Conservation (phyloP, 64 coral and sea anemone species). For the Montipora efflorescens region DNA sequence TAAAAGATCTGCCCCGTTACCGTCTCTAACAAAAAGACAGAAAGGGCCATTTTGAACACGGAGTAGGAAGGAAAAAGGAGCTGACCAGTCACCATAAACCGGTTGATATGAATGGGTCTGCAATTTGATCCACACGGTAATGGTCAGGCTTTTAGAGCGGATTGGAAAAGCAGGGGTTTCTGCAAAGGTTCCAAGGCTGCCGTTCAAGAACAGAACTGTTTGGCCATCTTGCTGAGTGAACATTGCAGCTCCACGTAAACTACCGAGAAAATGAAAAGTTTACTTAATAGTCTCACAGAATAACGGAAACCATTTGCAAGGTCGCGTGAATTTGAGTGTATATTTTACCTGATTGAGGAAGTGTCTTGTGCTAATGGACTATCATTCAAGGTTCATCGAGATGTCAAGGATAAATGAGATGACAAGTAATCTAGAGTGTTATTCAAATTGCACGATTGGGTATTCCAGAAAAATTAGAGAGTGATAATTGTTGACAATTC, state of each 20-base stretch:
- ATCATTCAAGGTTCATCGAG: too few relatives aligned
- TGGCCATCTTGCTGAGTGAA: neutral
- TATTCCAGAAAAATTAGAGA: too few relatives aligned
- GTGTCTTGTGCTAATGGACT: too few relatives aligned
- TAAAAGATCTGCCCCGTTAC: neutral
- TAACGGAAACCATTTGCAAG: too few relatives aligned
- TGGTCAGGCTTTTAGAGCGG: neutral
- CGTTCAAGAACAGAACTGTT: neutral
- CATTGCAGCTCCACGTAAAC: neutral
- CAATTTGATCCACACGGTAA: slow-evolving; percentile 2
- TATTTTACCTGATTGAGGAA: too few relatives aligned
- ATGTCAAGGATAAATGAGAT: too few relatives aligned
- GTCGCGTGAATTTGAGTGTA: too few relatives aligned
- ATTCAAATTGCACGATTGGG: too few relatives aligned
- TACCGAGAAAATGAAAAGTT: neutral
- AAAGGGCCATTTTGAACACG: neutral
- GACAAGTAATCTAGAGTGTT: too few relatives aligned
- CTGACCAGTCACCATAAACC: neutral
- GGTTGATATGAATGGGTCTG: neutral
- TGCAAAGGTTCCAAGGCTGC: neutral
- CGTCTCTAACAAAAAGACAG: neutral
- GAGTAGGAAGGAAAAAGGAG: neutral
- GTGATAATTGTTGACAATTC: too few relatives aligned
- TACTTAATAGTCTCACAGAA: too few relatives aligned
- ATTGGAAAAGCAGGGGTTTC: neutral